Conservation (phyloP, 1,140 invertebrate genomes). For the Palaemon carinicauda region DNA sequence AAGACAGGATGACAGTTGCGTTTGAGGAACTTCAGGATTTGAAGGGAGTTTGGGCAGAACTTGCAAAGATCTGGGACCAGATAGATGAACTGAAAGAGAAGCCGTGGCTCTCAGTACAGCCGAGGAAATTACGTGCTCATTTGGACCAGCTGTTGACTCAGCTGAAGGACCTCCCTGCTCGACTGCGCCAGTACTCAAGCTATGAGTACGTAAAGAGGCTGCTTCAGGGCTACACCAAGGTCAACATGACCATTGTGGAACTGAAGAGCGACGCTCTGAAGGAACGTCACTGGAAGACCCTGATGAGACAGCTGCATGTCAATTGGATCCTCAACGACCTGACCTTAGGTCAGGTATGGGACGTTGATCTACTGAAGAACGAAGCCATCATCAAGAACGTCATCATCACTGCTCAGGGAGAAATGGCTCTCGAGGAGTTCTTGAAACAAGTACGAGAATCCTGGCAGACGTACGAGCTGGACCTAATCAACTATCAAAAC, state of each 20-base stretch:
- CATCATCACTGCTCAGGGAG: slow-evolving; percentile 96
- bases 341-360: slow-evolving; percentile 98
- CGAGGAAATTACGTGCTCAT: slow-evolving; percentile 93
- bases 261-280: slow-evolving; percentile 99
- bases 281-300: slow-evolving; percentile 98
- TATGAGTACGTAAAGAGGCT: slow-evolving; percentile 97
- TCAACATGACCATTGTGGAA: slow-evolving; percentile 97
- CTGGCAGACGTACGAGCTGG: slow-evolving; percentile 98
- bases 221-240: slow-evolving; percentile 94
- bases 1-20: slow-evolving; percentile 91
- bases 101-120: slow-evolving; percentile 97
- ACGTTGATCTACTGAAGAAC: slow-evolving; percentile 94
- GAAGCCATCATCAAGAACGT: slow-evolving; percentile 95
- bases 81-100: slow-evolving; percentile 98
- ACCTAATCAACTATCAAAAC: slow-evolving; percentile 98
- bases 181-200: slow-evolving; percentile 94
- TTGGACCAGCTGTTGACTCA: slow-evolving; percentile 92
- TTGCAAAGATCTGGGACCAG: slow-evolving; percentile 95
- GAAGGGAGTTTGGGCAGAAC: slow-evolving; percentile 94
- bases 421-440: slow-evolving; percentile 99
- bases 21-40: slow-evolving; percentile 97
- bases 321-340: slow-evolving; percentile 96
- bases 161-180: slow-evolving; percentile 94
- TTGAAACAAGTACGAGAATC: slow-evolving; percentile 98
- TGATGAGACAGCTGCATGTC: slow-evolving; percentile 93